phyloP scores from a whole-genome alignment of 2,888 invertebrate species.

The Artemia sp. region DNA sequence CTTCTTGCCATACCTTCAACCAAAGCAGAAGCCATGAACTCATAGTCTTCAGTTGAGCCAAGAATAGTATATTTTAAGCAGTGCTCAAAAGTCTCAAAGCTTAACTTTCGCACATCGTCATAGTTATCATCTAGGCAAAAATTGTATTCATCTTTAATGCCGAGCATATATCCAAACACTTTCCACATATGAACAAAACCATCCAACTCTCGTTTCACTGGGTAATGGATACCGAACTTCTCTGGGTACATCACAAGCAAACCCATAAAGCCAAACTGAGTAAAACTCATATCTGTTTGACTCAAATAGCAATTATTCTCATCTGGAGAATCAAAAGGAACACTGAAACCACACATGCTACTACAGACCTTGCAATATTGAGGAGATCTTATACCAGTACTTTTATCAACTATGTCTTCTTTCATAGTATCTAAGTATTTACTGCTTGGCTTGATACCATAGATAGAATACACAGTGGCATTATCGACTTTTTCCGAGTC shows the following conservation, averaged over 20 bases:
- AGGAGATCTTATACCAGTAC: not conserved
- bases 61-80: slow-evolving; percentile 32
- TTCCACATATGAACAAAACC: slow-evolving; percentile 68
- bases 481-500: slow-evolving; percentile 26
- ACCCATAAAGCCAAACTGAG: slow-evolving; percentile 39
- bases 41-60: slow-evolving; percentile 31
- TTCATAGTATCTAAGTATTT: slow-evolving; percentile 20
- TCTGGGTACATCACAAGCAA: slow-evolving; percentile 37
- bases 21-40: slow-evolving; percentile 34
- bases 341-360: not conserved
- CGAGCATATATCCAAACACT: slow-evolving; percentile 59
- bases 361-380: not conserved
- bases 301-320: slow-evolving; percentile 30
- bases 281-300: slow-evolving; percentile 39
- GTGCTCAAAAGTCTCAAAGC: slow-evolving; percentile 28
- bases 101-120: slow-evolving; percentile 29
- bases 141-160: slow-evolving; percentile 56
- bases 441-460: slow-evolving; percentile 9
- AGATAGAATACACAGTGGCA: not conserved
- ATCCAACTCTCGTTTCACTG: slow-evolving; percentile 46
- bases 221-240: slow-evolving; percentile 45
- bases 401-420: slow-evolving; percentile 15
- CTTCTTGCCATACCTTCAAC: slow-evolving; percentile 30
- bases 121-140: slow-evolving; percentile 32
- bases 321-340: slow-evolving; percentile 10